These are phyloP conservation scores for Mustela nigripes DNA, from an alignment of 2,113 vertebrate species.

Conservation along the genomic window DNA sequence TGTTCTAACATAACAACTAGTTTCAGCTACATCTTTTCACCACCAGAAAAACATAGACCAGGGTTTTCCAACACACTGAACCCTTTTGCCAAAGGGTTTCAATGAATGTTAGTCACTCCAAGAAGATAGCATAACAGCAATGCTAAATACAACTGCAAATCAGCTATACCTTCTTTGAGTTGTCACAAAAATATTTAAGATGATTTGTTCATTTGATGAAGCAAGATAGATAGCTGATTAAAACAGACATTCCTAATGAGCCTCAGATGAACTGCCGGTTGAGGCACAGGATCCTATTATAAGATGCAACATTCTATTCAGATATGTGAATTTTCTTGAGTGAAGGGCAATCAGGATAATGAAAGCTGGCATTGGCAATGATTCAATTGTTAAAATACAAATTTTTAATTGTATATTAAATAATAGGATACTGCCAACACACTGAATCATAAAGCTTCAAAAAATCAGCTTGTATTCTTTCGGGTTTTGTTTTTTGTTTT, in stretches of 20 bases:
- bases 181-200: constrained; percentile 15
- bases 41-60: neutral
- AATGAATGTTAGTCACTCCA: neutral
- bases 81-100: neutral
- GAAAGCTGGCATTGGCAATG: neutral
- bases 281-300: neutral
- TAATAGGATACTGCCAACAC: neutral
- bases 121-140: neutral
- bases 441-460: neutral
- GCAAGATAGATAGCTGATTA: constrained; percentile 26
- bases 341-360: neutral
- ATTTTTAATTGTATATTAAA: neutral
- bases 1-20: neutral
- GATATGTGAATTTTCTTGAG: neutral
- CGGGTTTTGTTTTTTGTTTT: too few species aligned
- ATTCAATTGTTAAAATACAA: neutral
- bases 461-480: neutral
- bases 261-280: neutral
- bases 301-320: constrained; percentile 4
- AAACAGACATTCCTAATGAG: constrained; percentile 19
- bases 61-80: neutral
- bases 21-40: neutral
- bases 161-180: neutral
- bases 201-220: neutral
- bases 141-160: neutral